Evolutionary conservation across 2,888 invertebrate species (phyloP), one percentile per base, ranked within the genome.

Genomic region (Lymantria monacha): DNA sequence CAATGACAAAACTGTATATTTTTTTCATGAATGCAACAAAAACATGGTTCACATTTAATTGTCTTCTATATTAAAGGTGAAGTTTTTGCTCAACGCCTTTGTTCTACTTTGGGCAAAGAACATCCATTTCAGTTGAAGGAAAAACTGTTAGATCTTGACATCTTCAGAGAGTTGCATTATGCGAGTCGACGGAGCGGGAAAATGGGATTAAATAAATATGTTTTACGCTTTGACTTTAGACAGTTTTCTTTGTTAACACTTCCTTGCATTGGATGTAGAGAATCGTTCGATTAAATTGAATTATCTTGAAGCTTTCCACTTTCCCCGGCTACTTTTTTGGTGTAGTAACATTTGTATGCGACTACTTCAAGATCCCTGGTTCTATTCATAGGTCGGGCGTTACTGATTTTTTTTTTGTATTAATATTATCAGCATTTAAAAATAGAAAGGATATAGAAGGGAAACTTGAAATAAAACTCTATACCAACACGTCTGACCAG

Each of bases 261-360:
- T 15, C 11, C 36, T 15, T 7, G 15, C 38, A 46, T 30, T 12
- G 38, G 9, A 59, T 9, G 48, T 49, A 42, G 41, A 31, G 36
- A 40, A 38, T 13, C 42, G 30, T 13, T 42, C 33, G n/a, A 38
- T 33, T 48, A 48, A 44, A 61, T 46, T 46, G 45, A 45, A 40
- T 42, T 44, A 48, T 40, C 38, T 31, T 22, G 22, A 3, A 22
- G 22, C n/a, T 22, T 22, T 22, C 3, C 22, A 22, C 22, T 22
- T 22, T 22, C 22, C 22, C 5, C 3, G 22, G 2, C 22, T 22
- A 5, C 5, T 3, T 22, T 22, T 22, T 22, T 22, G 22, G 22
- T 5, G 22, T 3, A 22, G 22, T 22, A 5, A 5, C 22, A 5
- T 22, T 22, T 22, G 22, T 22, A 22, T 22, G 5, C 22, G 22